Percentiles rank a stretch among this genome's conserved stretches.
These are phyloP conservation scores for Pristionchus maxplancki DNA, from an alignment of 2,888 invertebrate species.

Conservation along the genomic window DNA sequence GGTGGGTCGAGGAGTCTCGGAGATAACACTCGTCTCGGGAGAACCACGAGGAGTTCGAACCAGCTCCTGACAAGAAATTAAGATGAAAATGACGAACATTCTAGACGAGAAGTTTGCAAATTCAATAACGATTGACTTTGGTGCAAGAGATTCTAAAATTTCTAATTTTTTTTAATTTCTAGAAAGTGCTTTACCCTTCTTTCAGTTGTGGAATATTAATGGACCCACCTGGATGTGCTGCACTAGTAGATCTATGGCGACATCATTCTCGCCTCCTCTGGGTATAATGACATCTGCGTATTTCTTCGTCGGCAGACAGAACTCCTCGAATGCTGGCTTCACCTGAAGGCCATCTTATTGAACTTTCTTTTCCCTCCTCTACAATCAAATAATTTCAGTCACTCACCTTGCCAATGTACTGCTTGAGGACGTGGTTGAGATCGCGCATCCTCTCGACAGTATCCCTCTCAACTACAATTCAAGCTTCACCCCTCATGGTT, in stretches of 20 bases:
- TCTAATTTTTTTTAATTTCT: too few species aligned
- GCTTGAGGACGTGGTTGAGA: slow-evolving; percentile 93
- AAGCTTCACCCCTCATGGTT: neutral
- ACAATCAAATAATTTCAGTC: neutral
- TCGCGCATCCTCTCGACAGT: slow-evolving; percentile 95
- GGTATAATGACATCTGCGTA: slow-evolving; percentile 99
- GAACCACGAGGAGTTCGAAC: slow-evolving; percentile 56
- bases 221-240: slow-evolving; percentile 91
- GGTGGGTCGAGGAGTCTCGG: neutral
- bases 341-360: slow-evolving; percentile 80
- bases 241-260: slow-evolving; percentile 96
- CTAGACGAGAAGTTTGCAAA: too few species aligned
- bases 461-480: slow-evolving; percentile 92
- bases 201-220: too few species aligned
- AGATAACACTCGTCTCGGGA: slow-evolving; percentile 53
- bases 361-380: neutral
- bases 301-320: slow-evolving; percentile 91
- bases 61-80: slow-evolving; percentile 52
- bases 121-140: neutral
- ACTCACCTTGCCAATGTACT: slow-evolving; percentile 84
- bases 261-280: slow-evolving; percentile 94
- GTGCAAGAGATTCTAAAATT: too few species aligned
- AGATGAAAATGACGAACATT: too few species aligned
- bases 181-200: too few species aligned
- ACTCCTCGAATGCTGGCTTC: slow-evolving; percentile 96